Conservation (phyloP, 2,113 vertebrate genomes). For the Sisor rabdophorus region DNA sequence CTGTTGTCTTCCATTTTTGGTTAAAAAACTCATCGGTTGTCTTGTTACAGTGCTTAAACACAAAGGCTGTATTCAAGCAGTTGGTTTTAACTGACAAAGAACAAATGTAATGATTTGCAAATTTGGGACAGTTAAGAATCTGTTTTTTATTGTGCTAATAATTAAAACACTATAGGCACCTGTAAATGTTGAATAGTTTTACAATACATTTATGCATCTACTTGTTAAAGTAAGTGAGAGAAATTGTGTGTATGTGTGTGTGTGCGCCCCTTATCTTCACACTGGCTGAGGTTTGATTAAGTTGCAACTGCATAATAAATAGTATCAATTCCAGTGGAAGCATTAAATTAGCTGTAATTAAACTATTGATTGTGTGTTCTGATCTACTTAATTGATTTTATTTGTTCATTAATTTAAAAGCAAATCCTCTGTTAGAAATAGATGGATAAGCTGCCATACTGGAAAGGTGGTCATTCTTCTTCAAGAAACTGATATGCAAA, state of each 20-base stretch:
- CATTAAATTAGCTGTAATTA: slow-evolving; percentile 66
- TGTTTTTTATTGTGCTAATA: too few relatives aligned
- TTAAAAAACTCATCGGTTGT: too few relatives aligned
- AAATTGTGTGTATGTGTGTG: too few relatives aligned
- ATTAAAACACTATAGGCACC: too few relatives aligned
- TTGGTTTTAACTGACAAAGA: too few relatives aligned
- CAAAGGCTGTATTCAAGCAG: too few relatives aligned
- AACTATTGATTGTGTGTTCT: slow-evolving; percentile 61
- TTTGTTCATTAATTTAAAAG: slow-evolving; percentile 62
- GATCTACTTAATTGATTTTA: slow-evolving; percentile 66
- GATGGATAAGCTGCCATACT: slow-evolving; percentile 45
- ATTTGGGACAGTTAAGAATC: too few relatives aligned
- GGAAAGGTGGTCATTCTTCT: slow-evolving; percentile 48
- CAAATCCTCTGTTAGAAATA: slow-evolving; percentile 44
- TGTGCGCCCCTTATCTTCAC: slow-evolving; percentile 38
- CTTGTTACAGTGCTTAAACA: too few relatives aligned
- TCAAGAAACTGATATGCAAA: slow-evolving; percentile 44
- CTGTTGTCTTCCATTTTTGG: too few relatives aligned
- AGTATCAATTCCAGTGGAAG: slow-evolving; percentile 63
- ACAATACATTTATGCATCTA: not conserved
- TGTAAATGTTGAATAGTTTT: not conserved
- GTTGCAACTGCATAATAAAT: slow-evolving; percentile 63
- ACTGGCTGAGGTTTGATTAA: slow-evolving; percentile 60
- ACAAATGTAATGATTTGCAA: too few relatives aligned
- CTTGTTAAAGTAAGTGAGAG: not conserved